These are phyloP conservation scores for Ceratosolen solmsi DNA, from an alignment of 1,140 invertebrate species.

Conservation along the genomic window DNA sequence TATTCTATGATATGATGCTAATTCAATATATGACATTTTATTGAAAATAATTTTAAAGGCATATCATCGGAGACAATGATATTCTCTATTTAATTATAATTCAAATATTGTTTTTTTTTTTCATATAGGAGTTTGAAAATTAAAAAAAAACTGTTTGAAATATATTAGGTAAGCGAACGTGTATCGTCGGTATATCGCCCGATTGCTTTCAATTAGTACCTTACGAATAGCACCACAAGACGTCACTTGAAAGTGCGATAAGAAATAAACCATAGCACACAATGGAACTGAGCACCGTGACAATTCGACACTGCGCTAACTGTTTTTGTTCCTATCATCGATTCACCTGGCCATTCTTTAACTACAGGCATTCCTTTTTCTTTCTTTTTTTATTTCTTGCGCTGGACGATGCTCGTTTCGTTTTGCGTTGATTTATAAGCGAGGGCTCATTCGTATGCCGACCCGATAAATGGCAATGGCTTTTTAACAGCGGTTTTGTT, in stretches of 20 bases:
- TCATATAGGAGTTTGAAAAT: neutral
- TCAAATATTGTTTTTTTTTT: too few species aligned
- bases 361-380: slow-evolving; percentile 7
- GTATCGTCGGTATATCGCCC: neutral
- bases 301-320: neutral
- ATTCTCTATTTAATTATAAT: too few species aligned
- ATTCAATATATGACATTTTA: too few species aligned
- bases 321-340: slow-evolving; percentile 14
- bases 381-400: neutral
- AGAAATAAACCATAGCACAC: neutral
- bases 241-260: neutral
- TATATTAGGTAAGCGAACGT: neutral
- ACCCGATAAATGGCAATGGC: neutral
- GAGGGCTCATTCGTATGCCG: neutral
- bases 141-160: neutral
- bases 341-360: slow-evolving; percentile 10
- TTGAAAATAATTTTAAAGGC: too few species aligned
- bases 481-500: slow-evolving; percentile 37
- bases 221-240: neutral
- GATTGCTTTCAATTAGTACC: neutral
- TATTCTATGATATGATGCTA: too few species aligned
- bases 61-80: too few species aligned
- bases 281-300: slow-evolving; percentile 11
- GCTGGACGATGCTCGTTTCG: neutral
- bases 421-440: slow-evolving; percentile 16